Evolutionary conservation across 1,140 invertebrate species (phyloP).

Genomic region (Anastatus disparis): DNA sequence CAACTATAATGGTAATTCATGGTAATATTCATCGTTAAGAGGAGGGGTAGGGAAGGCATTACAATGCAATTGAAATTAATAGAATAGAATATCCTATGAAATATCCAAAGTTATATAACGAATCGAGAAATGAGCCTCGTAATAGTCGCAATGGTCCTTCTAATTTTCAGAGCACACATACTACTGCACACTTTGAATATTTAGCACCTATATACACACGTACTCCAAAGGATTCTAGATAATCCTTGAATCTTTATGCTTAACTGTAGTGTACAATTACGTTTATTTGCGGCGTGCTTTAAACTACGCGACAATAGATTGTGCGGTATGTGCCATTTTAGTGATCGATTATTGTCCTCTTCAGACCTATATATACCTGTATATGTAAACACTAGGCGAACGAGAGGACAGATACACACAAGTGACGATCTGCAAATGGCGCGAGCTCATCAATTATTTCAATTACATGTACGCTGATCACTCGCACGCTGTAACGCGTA

Average conservation of each 20-base stretch:
- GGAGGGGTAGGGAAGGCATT: not conserved
- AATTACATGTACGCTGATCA: not conserved
- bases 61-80: conserved; percentile 31
- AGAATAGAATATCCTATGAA: conserved; percentile 31
- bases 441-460: conserved; percentile 14
- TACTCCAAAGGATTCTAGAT: conserved; percentile 56
- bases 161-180: too few species aligned
- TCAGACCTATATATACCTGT: not conserved
- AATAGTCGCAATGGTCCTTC: too few species aligned
- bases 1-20: not conserved
- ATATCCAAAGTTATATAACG: too few species aligned
- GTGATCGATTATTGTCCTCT: conserved; percentile 52
- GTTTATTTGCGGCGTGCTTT: conserved; percentile 57
- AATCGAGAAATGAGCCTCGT: too few species aligned
- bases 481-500: not conserved
- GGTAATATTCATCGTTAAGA: conserved; percentile 6
- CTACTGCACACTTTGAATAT: too few species aligned
- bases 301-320: conserved; percentile 37
- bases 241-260: conserved; percentile 51
- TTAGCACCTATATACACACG: too few species aligned
- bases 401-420: not conserved
- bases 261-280: conserved; percentile 62
- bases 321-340: conserved; percentile 49
- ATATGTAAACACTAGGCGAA: not conserved
- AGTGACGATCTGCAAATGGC: conserved; percentile 4